Evolutionary conservation across 2,113 vertebrate species (phyloP).

Genomic region (Xyrauchen texanus): DNA sequence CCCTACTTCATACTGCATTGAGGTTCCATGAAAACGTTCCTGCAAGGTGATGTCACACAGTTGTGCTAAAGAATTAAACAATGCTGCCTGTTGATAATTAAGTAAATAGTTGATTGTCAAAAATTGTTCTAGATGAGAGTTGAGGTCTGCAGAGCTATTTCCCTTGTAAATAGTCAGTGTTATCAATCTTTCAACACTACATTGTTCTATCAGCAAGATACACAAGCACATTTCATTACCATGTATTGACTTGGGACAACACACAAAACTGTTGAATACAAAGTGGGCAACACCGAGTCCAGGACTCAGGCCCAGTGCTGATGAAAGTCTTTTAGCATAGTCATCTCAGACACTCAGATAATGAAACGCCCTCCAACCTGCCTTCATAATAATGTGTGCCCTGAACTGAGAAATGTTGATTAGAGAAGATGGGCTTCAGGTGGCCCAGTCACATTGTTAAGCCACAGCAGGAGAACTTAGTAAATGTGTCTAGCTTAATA

Average conservation of each 20-base stretch:
- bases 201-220: constrained; percentile 22
- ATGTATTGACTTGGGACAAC: background rate
- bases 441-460: constrained; percentile 22
- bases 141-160: no score
- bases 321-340: constrained; percentile 12
- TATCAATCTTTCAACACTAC: constrained; percentile 22
- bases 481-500: constrained; percentile 23
- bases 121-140: no score
- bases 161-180: background rate
- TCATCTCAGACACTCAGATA: constrained; percentile 36
- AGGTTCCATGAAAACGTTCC: no score
- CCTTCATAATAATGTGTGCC: constrained; percentile 26
- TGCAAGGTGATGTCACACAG: no score
- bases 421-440: constrained; percentile 14
- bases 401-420: constrained; percentile 29
- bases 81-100: no score
- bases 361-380: constrained; percentile 30
- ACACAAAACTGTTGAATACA: constrained; percentile 7
- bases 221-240: constrained; percentile 14
- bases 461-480: background rate
- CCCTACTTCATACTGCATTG: no score
- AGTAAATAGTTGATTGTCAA: no score
- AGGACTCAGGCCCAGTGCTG: no score
- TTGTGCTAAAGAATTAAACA: no score
- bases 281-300: constrained; percentile 9